Conservation (phyloP, 2,113 vertebrate species). For the Callithrix jacchus region DNA sequence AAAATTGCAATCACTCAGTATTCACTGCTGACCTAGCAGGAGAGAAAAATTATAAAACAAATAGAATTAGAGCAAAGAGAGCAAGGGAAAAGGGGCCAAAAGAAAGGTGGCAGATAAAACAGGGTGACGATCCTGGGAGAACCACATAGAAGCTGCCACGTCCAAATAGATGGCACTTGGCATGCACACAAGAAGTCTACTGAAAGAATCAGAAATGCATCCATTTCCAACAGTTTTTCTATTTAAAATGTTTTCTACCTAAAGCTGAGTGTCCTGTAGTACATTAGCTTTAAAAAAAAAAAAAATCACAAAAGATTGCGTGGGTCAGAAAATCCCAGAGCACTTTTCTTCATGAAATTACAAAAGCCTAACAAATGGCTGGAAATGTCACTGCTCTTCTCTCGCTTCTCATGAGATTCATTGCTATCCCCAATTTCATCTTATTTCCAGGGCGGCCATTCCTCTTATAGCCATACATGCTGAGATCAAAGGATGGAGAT, state of each 20-base stretch:
- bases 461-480: neutral
- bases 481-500: slow-evolving; percentile 58
- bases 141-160: neutral
- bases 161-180: neutral
- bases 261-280: neutral
- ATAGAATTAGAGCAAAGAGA: neutral
- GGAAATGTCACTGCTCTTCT: neutral
- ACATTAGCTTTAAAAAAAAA: neutral
- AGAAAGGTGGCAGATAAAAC: neutral
- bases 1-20: neutral
- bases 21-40: neutral
- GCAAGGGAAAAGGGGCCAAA: neutral
- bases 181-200: neutral
- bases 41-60: neutral
- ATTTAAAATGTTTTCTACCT: slow-evolving; percentile 21
- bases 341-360: slow-evolving; percentile 2
- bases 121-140: neutral
- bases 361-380: neutral
- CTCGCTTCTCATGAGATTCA: neutral
- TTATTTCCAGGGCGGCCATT: slow-evolving; percentile 25
- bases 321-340: neutral
- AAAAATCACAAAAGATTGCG: neutral
- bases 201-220: neutral
- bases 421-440: neutral
- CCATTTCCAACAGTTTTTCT: neutral